Conservation (phyloP, 1,140 invertebrate species). For the Vanessa tameamea region DNA sequence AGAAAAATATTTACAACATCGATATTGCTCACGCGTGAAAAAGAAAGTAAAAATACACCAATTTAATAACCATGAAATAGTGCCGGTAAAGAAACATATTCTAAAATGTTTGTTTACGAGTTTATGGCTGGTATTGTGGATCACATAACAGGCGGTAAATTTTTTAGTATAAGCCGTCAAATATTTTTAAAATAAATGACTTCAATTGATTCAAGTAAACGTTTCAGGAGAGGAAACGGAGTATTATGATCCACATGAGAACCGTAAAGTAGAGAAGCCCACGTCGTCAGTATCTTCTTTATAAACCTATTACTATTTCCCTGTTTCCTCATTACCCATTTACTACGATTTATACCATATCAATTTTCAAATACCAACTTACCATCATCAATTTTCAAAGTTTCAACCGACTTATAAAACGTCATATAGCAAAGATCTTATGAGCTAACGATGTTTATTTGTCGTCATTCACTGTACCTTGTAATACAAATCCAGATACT, state of each 20-base stretch:
- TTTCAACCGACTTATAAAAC: neutral
- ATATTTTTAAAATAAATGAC: neutral
- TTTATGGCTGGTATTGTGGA: conserved; percentile 62
- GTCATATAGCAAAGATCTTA: too few relatives aligned
- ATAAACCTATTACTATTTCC: neutral
- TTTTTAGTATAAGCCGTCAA: neutral
- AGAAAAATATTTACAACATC: too few relatives aligned
- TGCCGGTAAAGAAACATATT: neutral
- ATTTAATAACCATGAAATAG: too few relatives aligned
- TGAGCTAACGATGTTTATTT: too few relatives aligned
- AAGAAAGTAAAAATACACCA: too few relatives aligned
- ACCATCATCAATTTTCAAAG: neutral
- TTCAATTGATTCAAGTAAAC: conserved; percentile 4
- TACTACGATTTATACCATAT: too few relatives aligned
- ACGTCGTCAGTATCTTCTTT: conserved; percentile 82
- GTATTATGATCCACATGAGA: conserved; percentile 59
- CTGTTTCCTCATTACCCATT: too few relatives aligned
- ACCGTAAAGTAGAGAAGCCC: conserved; percentile 85
- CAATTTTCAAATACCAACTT: neutral
- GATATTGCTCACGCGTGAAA: too few relatives aligned
- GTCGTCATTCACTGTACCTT: too few relatives aligned
- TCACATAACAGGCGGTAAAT: conserved; percentile 45
- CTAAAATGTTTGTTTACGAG: conserved; percentile 57
- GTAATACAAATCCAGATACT: too few relatives aligned
- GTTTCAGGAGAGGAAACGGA: conserved; percentile 46